Base-by-base conservation (phyloP, 2,888 invertebrate genomes). In the Therioaphis trifolii region DNA sequence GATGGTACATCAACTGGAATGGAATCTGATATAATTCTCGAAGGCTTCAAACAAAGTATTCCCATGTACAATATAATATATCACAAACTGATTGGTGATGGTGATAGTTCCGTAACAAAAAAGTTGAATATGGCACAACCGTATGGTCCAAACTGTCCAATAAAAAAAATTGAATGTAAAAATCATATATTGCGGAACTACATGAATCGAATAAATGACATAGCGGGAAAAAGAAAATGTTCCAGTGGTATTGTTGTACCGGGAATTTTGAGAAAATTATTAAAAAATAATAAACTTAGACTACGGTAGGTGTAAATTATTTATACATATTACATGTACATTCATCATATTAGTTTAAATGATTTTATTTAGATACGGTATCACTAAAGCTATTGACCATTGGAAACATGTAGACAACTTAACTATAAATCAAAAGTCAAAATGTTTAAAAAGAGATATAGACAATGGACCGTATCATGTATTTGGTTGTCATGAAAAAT, bases 111-210 rank as follows among this genome's bases (percentile, higher is more conserved):
- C n/a, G n/a, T n/a, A n/a, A n/a, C n/a, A n/a, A n/a, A n/a, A n/a
- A n/a, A n/a, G n/a, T n/a, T n/a, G n/a, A n/a, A n/a, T n/a, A n/a
- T n/a, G n/a, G n/a, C n/a, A n/a, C n/a, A n/a, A n/a, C n/a, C n/a
- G n/a, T n/a, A n/a, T n/a, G n/a, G n/a, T n/a, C n/a, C n/a, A n/a
- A n/a, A n/a, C n/a, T n/a, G n/a, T n/a, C n/a, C n/a, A n/a, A n/a
- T n/a, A n/a, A n/a, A n/a, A n/a, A n/a, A n/a, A n/a, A n/a, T n/a
- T n/a, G n/a, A n/a, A n/a, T n/a, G 66, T 43, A 69, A 69, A 69
- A 69, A 68, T 14, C 68, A 68, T 12, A 68, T 68, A 29, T 40
- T 40, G 4, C n/a, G 68, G 9, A 68, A 68, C 1, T 68, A 43
- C 3, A 40, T 68, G 0, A 68, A 40, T 18, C 21, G 40, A n/a